phyloP scores from a whole-genome alignment of 2,888 invertebrate species.

The Scaptodrosophila latifasciaeformis region DNA sequence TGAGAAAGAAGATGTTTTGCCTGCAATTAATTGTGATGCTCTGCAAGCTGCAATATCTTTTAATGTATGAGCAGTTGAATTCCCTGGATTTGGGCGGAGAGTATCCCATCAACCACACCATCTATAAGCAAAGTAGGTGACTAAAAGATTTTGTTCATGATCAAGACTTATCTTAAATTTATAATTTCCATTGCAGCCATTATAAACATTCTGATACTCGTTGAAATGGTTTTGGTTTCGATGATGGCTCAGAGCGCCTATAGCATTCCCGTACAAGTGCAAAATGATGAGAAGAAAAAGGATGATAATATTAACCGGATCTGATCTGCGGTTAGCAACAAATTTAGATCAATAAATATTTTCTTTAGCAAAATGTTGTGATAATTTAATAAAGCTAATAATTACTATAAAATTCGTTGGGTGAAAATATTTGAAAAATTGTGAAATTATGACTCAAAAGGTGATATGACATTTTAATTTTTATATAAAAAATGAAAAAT shows the following conservation, averaged over 20 bases:
- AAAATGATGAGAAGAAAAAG: slow-evolving; percentile 44
- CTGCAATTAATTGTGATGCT: slow-evolving; percentile 71
- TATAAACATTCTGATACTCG: slow-evolving; percentile 70
- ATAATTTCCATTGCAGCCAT: slow-evolving; percentile 70
- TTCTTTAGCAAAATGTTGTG: slow-evolving; percentile 56
- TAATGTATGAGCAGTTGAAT: slow-evolving; percentile 66
- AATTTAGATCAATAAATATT: not conserved
- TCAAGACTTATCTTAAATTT: too few species aligned
- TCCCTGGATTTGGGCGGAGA: slow-evolving; percentile 58
- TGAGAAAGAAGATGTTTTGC: slow-evolving; percentile 71
- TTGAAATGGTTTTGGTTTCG: slow-evolving; percentile 72
- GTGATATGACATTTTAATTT: too few species aligned
- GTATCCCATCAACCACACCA: slow-evolving; percentile 71
- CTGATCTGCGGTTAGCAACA: slow-evolving; percentile 11
- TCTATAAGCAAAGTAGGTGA: slow-evolving; percentile 71
- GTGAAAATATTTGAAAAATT: too few species aligned
- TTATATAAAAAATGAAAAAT: too few species aligned
- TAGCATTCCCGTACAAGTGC: slow-evolving; percentile 58
- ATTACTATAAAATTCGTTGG: slow-evolving; percentile 22
- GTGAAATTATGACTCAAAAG: too few species aligned
- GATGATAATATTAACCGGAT: slow-evolving; percentile 27
- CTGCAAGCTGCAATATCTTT: slow-evolving; percentile 71
- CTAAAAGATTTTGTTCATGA: too few species aligned
- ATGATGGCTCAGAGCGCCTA: slow-evolving; percentile 71
- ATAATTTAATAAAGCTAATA: slow-evolving; percentile 52